Conservation (phyloP, 2,888 invertebrate genomes). For the Pseudococcus longispinus region DNA sequence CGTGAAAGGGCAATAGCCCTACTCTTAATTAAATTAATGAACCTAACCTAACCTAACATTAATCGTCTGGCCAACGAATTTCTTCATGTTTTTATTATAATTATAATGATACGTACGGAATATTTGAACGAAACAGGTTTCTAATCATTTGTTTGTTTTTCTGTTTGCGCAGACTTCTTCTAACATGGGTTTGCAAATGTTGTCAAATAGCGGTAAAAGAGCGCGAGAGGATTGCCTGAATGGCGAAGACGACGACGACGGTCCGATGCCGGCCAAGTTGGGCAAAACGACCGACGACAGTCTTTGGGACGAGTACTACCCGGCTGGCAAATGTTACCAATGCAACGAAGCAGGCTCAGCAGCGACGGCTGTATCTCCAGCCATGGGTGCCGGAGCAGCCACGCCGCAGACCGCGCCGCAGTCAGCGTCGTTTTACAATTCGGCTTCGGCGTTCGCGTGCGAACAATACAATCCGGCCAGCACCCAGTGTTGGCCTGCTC, state of each 20-base stretch:
- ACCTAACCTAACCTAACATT: not conserved
- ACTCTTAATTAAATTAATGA: no score
- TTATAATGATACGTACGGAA: no score
- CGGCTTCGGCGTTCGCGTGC: slow-evolving; percentile 33
- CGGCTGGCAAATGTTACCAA: slow-evolving; percentile 56
- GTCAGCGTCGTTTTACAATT: slow-evolving; percentile 18
- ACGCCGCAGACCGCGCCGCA: not conserved
- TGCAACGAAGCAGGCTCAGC: slow-evolving; percentile 25
- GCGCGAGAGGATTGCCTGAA: slow-evolving; percentile 53
- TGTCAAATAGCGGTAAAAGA: slow-evolving; percentile 52
- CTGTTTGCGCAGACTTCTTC: slow-evolving; percentile 43
- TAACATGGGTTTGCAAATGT: slow-evolving; percentile 56
- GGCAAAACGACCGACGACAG: slow-evolving; percentile 49
- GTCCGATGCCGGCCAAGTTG: slow-evolving; percentile 52
- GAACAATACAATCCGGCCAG: slow-evolving; percentile 51
- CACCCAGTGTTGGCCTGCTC: slow-evolving; percentile 45
- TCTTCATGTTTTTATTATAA: not conserved
- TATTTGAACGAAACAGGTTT: not conserved
- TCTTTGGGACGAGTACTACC: slow-evolving; percentile 52
- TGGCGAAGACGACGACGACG: slow-evolving; percentile 54
- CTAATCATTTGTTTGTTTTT: not conserved
- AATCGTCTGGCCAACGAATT: not conserved
- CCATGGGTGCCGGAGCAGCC: not conserved
- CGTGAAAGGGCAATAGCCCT: no score
- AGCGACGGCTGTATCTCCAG: not conserved